Evolutionary conservation across 2,797 vertebrate genomes (phyloP), one percentile per base, ranked within the genome.

Genomic region (Mus spretus): DNA sequence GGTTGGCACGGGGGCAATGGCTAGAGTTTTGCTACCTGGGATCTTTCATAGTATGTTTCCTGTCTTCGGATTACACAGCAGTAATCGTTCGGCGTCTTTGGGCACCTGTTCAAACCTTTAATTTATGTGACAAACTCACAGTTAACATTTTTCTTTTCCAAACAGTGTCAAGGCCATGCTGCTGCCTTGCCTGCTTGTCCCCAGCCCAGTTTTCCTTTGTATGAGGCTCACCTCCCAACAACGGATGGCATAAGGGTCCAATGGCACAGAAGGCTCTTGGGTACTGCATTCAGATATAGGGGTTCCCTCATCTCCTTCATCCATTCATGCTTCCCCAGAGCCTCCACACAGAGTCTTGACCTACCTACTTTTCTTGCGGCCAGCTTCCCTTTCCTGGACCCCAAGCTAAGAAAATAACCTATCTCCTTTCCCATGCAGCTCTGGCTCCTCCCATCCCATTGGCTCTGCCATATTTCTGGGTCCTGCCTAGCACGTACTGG

Each of bases 31-130:
- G n/a, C 22, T 53, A 37, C 75, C 88, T 92, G 53, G 17, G 67
- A 26, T 70, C 19, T 77, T 92, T 86, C 74, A 44, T 22, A 81
- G 57, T 83, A 9, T 86, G n/a, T 84, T 57, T 90, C 88, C 40
- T 83, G 11, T 79, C 37, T 96, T n/a, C 26, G 63, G 74, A 63
- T 50, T 67, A 89, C 57, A 72, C 74, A 80, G 75, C 15, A 75
- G 10, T 90, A 87, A 78, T 26, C 82, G 13, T 78, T 65, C 82
- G 44, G 24, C 78, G 37, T 94, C 26, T 84, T 81, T 59, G 79
- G 44, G n/a, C 67, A 61, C n/a, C 80, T 95, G 50, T 88, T 95
- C 44, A 90, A 14, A 40, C 88, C 70, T 90, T 90, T 80, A 91
- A 94, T 94, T 96, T 90, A 80, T 57, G 24, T 81, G 72, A 59